Evolutionary conservation across 2,888 invertebrate species (phyloP).

Genomic region (Limulus polyphemus): DNA sequence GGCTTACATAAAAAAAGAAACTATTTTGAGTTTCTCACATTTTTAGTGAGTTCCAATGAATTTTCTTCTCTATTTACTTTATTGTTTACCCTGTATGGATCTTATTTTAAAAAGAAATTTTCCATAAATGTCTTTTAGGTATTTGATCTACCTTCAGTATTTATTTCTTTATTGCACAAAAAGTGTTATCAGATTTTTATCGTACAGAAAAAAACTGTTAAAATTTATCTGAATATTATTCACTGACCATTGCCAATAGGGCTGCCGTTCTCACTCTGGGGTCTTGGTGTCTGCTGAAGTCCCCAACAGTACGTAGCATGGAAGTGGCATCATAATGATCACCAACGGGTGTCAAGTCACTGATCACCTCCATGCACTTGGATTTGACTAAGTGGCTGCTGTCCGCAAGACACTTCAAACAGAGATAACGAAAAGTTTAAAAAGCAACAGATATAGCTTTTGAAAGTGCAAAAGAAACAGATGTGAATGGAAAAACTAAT

Average conservation of each 20-base stretch:
- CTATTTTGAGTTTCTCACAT: too few species aligned
- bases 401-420: constrained; percentile 51
- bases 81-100: too few species aligned
- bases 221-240: constrained; percentile 3
- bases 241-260: constrained; percentile 63
- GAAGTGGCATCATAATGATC: constrained; percentile 44
- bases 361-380: constrained; percentile 61
- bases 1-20: too few species aligned
- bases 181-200: too few species aligned
- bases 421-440: constrained; percentile 10
- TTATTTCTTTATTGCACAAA: too few species aligned
- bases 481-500: neutral
- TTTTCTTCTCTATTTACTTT: too few species aligned
- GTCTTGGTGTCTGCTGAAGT: constrained; percentile 73
- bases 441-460: neutral
- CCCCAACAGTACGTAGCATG: constrained; percentile 54
- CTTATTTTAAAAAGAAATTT: too few species aligned
- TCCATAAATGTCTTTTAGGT: too few species aligned
- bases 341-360: constrained; percentile 50
- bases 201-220: too few species aligned
- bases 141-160: too few species aligned
- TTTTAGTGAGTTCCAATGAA: too few species aligned
- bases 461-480: neutral
- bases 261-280: constrained; percentile 81
- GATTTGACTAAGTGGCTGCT: constrained; percentile 35